Base-by-base conservation (phyloP, 2,113 vertebrate species). In the Salvelinus alpinus region DNA sequence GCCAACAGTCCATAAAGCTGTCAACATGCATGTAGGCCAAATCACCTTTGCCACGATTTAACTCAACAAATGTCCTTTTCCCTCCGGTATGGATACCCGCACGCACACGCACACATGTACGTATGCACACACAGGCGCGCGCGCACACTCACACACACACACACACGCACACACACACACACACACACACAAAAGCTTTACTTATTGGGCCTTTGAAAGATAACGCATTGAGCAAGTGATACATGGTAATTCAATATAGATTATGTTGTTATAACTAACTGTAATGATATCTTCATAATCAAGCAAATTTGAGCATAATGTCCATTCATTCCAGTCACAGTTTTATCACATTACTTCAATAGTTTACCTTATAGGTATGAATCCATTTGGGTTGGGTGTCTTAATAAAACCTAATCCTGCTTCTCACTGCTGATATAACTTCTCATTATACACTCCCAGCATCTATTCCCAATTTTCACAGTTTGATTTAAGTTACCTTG, bases 11-110 rank as follows among this genome's bases (percentile, higher is more conserved):
- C 86, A 88, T 85, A 85, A 88, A 88, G 76, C 86, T 85, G 86
- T 88, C 86, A 85, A 70, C 85, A 77, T 80, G 70, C 77, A 69
- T 88, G 86, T 88, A 80, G 79, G 72, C 82, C 76, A 65, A 73
- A 76, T 82, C 84, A 88, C 84, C 84, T 88, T 82, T 88, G 82
- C 84, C 80, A 85, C 74, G 78, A 65, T 82, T 85, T 82, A 85
- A 84, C 71, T 88, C 79, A 79, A 74, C 54, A 80, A 80, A 84
- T 84, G 80, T 80, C 71, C 85, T 74, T 71, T 78, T 48, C 68
- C 59, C 65, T 60, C 78, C 72, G 75, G 54, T 70, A 76, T 59
- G 57, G 73, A 18, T 62, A 47, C 38, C 7, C 1, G 44, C 57
- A 22, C 64, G 71, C 54, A 65, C 34, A 74, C 31, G 9, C n/a